A percentile compares a stretch with the other conserved stretches of the same genome.
Conservation (phyloP, 2,113 vertebrate genomes). For the Brachyistius frenatus region DNA sequence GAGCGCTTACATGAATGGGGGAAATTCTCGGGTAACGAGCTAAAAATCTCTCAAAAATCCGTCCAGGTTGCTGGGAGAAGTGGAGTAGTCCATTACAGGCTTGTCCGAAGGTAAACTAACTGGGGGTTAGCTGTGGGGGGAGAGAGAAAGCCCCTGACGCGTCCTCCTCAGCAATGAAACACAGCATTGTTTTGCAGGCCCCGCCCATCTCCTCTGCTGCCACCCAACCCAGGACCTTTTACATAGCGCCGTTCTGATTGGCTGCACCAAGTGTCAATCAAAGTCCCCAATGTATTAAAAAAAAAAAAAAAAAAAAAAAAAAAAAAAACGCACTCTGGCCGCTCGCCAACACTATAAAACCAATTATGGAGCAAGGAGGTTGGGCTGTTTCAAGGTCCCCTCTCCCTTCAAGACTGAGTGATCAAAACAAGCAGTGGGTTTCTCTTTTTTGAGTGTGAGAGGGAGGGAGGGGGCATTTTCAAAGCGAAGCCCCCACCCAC, state of each 20-base stretch:
- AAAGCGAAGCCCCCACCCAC: slow-evolving; percentile 78
- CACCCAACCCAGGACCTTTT: slow-evolving; percentile 55
- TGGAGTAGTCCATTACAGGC: slow-evolving; percentile 89
- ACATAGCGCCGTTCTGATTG: slow-evolving; percentile 73
- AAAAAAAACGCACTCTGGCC: slow-evolving; percentile 83
- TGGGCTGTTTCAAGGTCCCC: slow-evolving; percentile 91
- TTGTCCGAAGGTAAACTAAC: slow-evolving; percentile 88
- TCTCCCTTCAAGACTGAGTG: slow-evolving; percentile 84
- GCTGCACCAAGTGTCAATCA: slow-evolving; percentile 82
- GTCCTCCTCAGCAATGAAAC: slow-evolving; percentile 91
- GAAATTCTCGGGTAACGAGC: slow-evolving; percentile 69
- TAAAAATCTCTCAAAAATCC: slow-evolving; percentile 84
- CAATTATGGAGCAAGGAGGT: slow-evolving; percentile 90
- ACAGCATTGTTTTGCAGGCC: slow-evolving; percentile 89
- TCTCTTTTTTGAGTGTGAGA: slow-evolving; percentile 74
- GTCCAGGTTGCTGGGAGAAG: slow-evolving; percentile 81
- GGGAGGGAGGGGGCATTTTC: slow-evolving; percentile 78
- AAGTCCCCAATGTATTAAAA: slow-evolving; percentile 63
- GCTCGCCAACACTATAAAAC: slow-evolving; percentile 91
- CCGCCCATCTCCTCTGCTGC: slow-evolving; percentile 75
- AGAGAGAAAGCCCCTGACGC: slow-evolving; percentile 83
- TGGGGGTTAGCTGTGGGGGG: slow-evolving; percentile 76
- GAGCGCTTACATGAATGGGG: slow-evolving; percentile 81
- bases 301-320: slow-evolving; percentile 31
- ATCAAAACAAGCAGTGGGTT: slow-evolving; percentile 84